These are phyloP conservation scores for Rhynchophorus ferrugineus DNA, from an alignment of 1,140 invertebrate species.

Conservation along the genomic window DNA sequence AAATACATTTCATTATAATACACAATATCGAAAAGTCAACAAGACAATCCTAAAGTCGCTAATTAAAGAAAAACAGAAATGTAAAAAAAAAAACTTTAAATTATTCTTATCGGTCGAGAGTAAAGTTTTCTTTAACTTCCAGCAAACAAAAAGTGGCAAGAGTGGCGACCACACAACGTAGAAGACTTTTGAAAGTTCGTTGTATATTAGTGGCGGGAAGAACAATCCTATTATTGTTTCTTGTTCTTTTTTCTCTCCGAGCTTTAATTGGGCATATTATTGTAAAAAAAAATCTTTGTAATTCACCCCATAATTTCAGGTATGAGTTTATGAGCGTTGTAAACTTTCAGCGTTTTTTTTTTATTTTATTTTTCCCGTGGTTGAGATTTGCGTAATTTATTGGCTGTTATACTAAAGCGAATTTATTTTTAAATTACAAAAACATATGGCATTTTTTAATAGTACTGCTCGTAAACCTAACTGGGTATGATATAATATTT, in stretches of 20 bases:
- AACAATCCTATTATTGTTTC: neutral
- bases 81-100: too few species aligned
- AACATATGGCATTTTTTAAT: too few species aligned
- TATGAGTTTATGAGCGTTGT: neutral
- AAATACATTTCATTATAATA: too few species aligned
- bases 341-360: neutral
- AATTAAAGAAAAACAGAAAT: too few species aligned
- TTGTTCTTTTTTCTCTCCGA: neutral
- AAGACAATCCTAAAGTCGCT: too few species aligned
- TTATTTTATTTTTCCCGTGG: neutral
- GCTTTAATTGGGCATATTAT: neutral
- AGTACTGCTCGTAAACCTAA: too few species aligned
- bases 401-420: neutral
- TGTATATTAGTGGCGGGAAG: slow-evolving; percentile 2
- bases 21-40: too few species aligned
- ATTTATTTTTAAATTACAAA: neutral
- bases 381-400: neutral
- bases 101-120: slow-evolving; percentile 8
- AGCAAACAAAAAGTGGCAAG: slow-evolving; percentile 2
- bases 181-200: slow-evolving; percentile 7
- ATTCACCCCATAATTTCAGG: neutral
- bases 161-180: neutral
- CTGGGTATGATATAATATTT: too few species aligned
- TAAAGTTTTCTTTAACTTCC: slow-evolving; percentile 9
- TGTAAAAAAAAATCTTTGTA: too few species aligned